Evolutionary conservation across 2,797 vertebrate species (phyloP).

Genomic region (Pangasius mekongensis): DNA sequence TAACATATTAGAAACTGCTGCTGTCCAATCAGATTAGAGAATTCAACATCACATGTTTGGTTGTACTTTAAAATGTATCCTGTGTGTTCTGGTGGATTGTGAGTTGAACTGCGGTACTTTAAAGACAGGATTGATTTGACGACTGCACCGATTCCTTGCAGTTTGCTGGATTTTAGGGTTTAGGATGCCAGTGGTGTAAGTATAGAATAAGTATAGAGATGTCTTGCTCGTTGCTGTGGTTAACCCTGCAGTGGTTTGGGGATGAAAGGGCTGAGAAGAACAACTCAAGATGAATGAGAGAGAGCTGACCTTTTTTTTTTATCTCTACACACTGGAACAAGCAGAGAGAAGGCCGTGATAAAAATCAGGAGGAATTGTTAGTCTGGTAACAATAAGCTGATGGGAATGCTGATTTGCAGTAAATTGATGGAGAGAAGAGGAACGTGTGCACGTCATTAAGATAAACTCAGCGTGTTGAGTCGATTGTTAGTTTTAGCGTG

Average conservation of each 20-base stretch:
- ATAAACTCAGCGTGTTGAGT: background rate
- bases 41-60: background rate
- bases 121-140: background rate
- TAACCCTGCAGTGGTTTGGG: conserved; percentile 22
- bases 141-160: background rate
- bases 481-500: conserved; percentile 25
- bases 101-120: conserved; percentile 9
- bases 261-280: conserved; percentile 25
- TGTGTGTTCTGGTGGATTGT: background rate
- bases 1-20: background rate
- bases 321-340: conserved; percentile 48
- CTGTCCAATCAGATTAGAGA: background rate
- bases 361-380: conserved; percentile 53
- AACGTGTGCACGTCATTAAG: background rate
- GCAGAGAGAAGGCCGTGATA: conserved; percentile 54
- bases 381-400: conserved; percentile 62
- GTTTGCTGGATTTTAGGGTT: background rate
- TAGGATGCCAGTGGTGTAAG: background rate
- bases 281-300: conserved; percentile 39
- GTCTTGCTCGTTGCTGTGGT: conserved; percentile 23
- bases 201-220: background rate
- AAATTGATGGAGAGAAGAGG: conserved; percentile 35
- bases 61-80: background rate
- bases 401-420: conserved; percentile 51
- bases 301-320: conserved; percentile 54